Evolutionary conservation across 1,140 invertebrate species (phyloP).

Genomic region (Hyles vespertilio): DNA sequence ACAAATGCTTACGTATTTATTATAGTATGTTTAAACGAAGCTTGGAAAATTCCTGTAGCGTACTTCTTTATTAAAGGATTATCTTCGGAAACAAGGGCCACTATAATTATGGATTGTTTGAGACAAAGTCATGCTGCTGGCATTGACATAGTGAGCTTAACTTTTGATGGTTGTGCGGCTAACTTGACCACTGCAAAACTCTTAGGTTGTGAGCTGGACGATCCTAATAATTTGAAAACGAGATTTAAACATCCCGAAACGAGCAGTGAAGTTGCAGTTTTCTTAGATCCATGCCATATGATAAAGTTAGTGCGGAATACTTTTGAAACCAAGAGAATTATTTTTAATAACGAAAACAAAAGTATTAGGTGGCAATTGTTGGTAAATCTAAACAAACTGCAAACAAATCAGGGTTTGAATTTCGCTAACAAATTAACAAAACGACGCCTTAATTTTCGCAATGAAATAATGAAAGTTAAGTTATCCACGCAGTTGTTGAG

Average conservation of each 20-base stretch:
- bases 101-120: constrained; percentile 31
- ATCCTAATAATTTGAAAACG: constrained; percentile 25
- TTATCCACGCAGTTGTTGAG: constrained; percentile 26
- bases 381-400: constrained; percentile 21
- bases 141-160: constrained; percentile 22
- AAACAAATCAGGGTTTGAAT: constrained; percentile 19
- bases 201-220: too few relatives aligned
- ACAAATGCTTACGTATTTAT: constrained; percentile 43
- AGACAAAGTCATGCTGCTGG: constrained; percentile 25
- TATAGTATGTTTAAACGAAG: constrained; percentile 31
- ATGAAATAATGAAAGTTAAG: constrained; percentile 31
- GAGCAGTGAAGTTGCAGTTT: constrained; percentile 29
- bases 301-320: constrained; percentile 43
- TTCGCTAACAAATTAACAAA: constrained; percentile 26
- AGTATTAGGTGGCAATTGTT: constrained; percentile 22
- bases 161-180: constrained; percentile 34
- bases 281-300: constrained; percentile 55
- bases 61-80: constrained; percentile 41
- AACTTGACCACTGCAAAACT: constrained; percentile 25
- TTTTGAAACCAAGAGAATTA: constrained; percentile 22
- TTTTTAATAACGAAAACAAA: constrained; percentile 19
- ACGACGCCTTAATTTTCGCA: constrained; percentile 25
- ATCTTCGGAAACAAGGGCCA: constrained; percentile 25
- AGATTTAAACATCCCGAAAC: constrained; percentile 42
- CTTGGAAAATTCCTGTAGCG: constrained; percentile 37